Base-by-base conservation (phyloP, 2,113 vertebrate genomes). In the Callithrix jacchus region DNA sequence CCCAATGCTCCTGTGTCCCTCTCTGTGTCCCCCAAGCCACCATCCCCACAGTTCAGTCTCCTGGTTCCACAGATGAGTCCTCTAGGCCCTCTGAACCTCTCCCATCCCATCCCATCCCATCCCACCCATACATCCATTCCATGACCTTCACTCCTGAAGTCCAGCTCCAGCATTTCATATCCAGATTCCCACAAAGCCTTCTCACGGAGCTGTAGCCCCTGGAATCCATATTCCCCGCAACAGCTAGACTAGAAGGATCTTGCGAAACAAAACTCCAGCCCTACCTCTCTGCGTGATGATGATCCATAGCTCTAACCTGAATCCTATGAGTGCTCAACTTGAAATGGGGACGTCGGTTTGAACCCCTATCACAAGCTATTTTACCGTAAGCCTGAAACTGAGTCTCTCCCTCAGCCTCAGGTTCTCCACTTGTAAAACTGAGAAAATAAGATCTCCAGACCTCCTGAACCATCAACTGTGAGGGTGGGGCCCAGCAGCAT, bases 1-100 rank as follows among this genome's bases (percentile, higher is more conserved):
- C 25, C 71, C n/a, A 47, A 2, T 1, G 2, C 25, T 58, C 40
- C 11, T 8, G 23, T 6, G 54, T 3, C 12, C 64, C 47, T 47
- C 18, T 83, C 8, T 2, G 4, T 0, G 25, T 3, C 8, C 2
- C 20, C 18, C 47, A 8, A 1, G 3, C 45, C 35, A 23, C 5
- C 52, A 40, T 42, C 71, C 37, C 42, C 42, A 47, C 2, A 6
- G 74, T 42, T 45, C 25, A 32, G 40, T 37, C 20, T 47, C 37
- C 52, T 7, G 17, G 49, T n/a, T 74, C 30, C 37, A 42, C 1
- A 90, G 68, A 45, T 42, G 27, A 47, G 32, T 10, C 21, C 8
- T 40, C 11, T 66, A 49, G 27, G 52, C 18, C 23, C 13, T 74
- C 47, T 10, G 2, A 5, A 30, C 58, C 70, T 71, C 35, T 77